Percentiles rank a stretch among this genome's conserved stretches.
phyloP scores from a whole-genome alignment of 2,888 invertebrate genomes.

The Periphyllus acericola region DNA sequence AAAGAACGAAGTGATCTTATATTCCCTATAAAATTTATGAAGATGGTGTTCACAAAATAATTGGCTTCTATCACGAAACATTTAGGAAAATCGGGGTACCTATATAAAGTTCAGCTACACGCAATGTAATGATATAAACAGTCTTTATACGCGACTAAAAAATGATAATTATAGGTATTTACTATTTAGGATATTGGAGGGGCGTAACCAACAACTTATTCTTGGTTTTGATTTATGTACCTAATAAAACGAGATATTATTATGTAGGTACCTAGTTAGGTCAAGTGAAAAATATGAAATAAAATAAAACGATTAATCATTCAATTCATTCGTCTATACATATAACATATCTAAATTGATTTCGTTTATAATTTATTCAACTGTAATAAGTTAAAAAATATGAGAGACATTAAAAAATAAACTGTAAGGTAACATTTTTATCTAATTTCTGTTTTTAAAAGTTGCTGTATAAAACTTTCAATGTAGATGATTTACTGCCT shows the following conservation, averaged over 20 bases:
- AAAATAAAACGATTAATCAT: not conserved
- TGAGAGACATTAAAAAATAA: too few relatives aligned
- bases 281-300: not conserved
- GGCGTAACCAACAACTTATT: not conserved
- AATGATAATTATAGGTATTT: not conserved
- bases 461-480: too few relatives aligned
- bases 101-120: conserved; percentile 11
- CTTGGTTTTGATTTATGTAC: not conserved
- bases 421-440: too few relatives aligned
- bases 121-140: conserved; percentile 18
- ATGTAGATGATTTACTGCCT: too few relatives aligned
- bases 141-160: not conserved
- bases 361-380: not conserved
- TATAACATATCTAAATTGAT: not conserved
- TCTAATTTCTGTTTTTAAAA: too few relatives aligned
- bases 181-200: not conserved
- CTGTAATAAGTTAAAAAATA: too few relatives aligned
- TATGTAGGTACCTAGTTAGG: not conserved
- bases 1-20: not conserved
- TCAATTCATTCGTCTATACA: not conserved
- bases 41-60: conserved; percentile 2
- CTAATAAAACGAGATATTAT: not conserved
- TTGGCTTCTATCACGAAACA: conserved; percentile 30
- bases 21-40: not conserved
- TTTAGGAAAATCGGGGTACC: conserved; percentile 7